Evolutionary conservation across 1,140 invertebrate species (phyloP).

Genomic region (Trichogramma pretiosum): DNA sequence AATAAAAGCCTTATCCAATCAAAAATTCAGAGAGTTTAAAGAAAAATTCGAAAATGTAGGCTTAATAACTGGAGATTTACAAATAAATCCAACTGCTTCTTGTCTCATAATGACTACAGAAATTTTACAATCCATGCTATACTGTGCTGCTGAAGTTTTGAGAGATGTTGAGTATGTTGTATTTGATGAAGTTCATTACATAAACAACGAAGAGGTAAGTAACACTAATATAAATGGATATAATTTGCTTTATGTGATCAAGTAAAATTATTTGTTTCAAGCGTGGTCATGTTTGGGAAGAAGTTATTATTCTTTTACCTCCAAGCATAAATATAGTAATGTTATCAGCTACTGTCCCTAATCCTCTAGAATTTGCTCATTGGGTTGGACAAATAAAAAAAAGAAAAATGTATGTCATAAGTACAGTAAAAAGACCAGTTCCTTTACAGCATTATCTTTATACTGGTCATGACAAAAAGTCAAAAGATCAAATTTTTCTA

Average conservation of each 20-base stretch:
- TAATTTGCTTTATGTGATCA: no score
- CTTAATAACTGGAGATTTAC: constrained; percentile 91
- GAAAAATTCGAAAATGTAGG: constrained; percentile 87
- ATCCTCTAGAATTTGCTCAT: constrained; percentile 91
- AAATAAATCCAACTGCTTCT: constrained; percentile 85
- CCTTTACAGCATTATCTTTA: constrained; percentile 92
- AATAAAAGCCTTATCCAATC: constrained; percentile 98
- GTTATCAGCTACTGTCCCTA: constrained; percentile 96
- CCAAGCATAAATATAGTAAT: constrained; percentile 92
- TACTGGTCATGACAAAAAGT: constrained; percentile 73
- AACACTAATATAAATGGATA: neutral
- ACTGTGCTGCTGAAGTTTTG: constrained; percentile 89
- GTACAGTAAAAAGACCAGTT: constrained; percentile 86
- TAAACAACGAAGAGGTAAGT: constrained; percentile 88
- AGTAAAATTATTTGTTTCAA: constrained; percentile 38
- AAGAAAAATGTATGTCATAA: constrained; percentile 90
- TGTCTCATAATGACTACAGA: constrained; percentile 99
- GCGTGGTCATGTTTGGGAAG: constrained; percentile 99
- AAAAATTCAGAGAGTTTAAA: constrained; percentile 97
- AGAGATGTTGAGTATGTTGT: constrained; percentile 97
- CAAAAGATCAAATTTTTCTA: constrained; percentile 71
- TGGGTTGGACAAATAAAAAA: constrained; percentile 94
- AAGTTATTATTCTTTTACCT: constrained; percentile 92
- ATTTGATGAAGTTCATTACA: constrained; percentile 99
- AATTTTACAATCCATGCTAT: constrained; percentile 95